Evolutionary conservation across 1,140 invertebrate genomes (phyloP).

Genomic region (Eriosoma lanigerum): DNA sequence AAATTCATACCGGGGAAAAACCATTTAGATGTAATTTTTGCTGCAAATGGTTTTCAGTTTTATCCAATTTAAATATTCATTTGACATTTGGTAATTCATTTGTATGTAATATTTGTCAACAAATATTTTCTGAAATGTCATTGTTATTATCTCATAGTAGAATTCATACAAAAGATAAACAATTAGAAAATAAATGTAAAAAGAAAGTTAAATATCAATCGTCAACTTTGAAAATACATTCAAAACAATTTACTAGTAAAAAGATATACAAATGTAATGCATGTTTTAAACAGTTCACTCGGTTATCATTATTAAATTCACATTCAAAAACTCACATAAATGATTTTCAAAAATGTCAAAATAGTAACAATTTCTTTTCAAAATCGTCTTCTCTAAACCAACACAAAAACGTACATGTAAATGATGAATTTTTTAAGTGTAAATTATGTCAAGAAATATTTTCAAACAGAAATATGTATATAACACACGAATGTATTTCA

Average conservation of each 20-base stretch:
- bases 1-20: slow-evolving; percentile 2
- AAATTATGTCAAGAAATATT: slow-evolving; percentile 23
- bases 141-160: not conserved
- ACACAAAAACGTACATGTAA: not conserved
- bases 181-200: not conserved
- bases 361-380: not conserved
- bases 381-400: not conserved
- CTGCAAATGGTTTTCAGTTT: slow-evolving; percentile 3
- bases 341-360: not conserved
- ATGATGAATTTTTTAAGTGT: not conserved
- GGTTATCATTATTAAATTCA: not conserved
- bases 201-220: not conserved
- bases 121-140: not conserved
- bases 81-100: not conserved
- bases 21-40: slow-evolving; percentile 22
- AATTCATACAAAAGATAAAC: not conserved
- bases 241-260: not conserved
- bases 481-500: not conserved
- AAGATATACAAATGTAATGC: not conserved
- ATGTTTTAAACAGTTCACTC: not conserved
- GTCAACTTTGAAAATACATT: not conserved
- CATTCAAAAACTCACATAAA: slow-evolving; percentile 9
- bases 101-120: not conserved
- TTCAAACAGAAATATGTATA: not conserved
- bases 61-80: slow-evolving; percentile 36